Conservation (phyloP, 1,140 invertebrate genomes). For the Andricus grossulariae region DNA sequence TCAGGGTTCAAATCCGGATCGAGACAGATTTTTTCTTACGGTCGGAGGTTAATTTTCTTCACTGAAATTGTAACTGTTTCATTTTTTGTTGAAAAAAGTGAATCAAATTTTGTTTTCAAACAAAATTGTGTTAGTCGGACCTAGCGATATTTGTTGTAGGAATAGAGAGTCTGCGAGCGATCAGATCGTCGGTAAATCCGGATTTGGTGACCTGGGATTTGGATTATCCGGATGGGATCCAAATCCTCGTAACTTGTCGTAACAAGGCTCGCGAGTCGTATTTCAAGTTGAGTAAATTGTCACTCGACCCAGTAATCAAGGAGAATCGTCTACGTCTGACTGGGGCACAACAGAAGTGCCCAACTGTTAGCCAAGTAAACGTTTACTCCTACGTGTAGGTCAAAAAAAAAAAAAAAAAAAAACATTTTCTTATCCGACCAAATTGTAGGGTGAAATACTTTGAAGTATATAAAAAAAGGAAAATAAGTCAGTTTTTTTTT, state of each 20-base stretch:
- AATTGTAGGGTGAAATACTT: background rate
- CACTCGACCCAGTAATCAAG: constrained; percentile 49
- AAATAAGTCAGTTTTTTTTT: too few relatives aligned
- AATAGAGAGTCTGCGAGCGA: too few relatives aligned
- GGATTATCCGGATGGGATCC: constrained; percentile 39
- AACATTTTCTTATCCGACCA: background rate
- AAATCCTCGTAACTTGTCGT: constrained; percentile 43
- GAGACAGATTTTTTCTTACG: too few relatives aligned
- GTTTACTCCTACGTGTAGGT: background rate
- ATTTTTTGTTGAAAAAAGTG: background rate
- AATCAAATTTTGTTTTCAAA: background rate
- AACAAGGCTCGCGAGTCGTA: constrained; percentile 43
- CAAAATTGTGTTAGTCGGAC: background rate
- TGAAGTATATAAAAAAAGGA: background rate
- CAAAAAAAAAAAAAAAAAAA: background rate
- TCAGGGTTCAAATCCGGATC: too few relatives aligned
- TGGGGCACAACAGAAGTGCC: background rate
- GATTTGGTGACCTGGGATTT: constrained; percentile 24
- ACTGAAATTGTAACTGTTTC: too few relatives aligned
- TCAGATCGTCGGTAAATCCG: constrained; percentile 12
- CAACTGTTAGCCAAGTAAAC: constrained; percentile 2
- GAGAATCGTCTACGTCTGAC: constrained; percentile 51
- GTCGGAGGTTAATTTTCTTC: background rate
- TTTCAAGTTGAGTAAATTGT: constrained; percentile 48
- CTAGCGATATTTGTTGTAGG: background rate